A percentile compares a stretch with the other conserved stretches of the same genome.
Evolutionary conservation across 2,888 invertebrate species (phyloP).

Genomic region (Baronia brevicornis): DNA sequence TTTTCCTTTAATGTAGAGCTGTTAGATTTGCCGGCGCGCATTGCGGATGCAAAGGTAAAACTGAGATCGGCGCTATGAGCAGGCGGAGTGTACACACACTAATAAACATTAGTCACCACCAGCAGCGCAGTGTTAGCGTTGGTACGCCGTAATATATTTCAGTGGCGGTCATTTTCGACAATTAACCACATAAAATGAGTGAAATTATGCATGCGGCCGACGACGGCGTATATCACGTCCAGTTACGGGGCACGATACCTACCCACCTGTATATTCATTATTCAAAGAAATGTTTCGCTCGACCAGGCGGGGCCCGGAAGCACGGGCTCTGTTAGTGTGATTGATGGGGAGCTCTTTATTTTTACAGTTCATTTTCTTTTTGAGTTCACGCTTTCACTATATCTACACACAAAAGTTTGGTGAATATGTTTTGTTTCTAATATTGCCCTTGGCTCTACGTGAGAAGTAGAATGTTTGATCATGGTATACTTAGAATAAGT

Average conservation of each 20-base stretch:
- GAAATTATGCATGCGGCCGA: conserved; percentile 75
- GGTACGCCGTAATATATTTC: conserved; percentile 68
- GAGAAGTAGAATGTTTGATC: too few relatives aligned
- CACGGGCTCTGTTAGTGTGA: conserved; percentile 67
- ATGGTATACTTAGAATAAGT: too few relatives aligned
- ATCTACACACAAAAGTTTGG: conserved; percentile 27
- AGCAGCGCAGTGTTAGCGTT: conserved; percentile 56
- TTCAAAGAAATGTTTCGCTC: conserved; percentile 75
- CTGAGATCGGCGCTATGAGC: conserved; percentile 43
- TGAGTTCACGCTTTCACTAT: conserved; percentile 24
- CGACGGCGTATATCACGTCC: conserved; percentile 76
- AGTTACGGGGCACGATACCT: conserved; percentile 72
- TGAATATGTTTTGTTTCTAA: neutral
- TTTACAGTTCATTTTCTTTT: conserved; percentile 50
- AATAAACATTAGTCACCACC: conserved; percentile 69
- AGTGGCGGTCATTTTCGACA: conserved; percentile 75
- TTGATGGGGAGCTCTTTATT: conserved; percentile 69
- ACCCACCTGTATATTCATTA: conserved; percentile 69
- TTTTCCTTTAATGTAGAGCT: too few relatives aligned
- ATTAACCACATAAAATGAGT: conserved; percentile 76
- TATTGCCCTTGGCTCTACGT: too few relatives aligned
- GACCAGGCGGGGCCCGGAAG: conserved; percentile 66
- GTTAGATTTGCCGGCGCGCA: too few relatives aligned
- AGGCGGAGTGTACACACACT: conserved; percentile 49
- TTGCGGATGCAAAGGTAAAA: too few relatives aligned